Percentiles rank a stretch among this genome's conserved stretches.
Conservation (phyloP, 2,888 invertebrate genomes). For the Euspilapteryx auroguttella region DNA sequence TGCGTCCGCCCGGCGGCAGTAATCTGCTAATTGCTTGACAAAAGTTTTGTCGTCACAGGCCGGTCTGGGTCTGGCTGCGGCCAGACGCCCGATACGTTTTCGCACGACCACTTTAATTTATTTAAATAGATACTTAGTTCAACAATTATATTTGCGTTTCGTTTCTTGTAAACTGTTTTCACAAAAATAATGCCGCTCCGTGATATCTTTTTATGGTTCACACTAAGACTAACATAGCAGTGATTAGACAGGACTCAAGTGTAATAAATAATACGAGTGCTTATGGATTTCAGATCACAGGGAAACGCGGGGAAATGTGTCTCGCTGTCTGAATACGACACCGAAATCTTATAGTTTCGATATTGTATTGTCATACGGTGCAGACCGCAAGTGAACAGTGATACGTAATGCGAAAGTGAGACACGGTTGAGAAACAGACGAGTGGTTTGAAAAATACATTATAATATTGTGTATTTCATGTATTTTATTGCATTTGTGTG, state of each 20-base stretch:
- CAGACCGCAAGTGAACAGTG: slow-evolving; percentile 44
- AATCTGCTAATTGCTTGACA: slow-evolving; percentile 39
- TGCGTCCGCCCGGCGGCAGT: slow-evolving; percentile 28
- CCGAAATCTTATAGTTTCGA: slow-evolving; percentile 17
- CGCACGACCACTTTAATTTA: slow-evolving; percentile 16
- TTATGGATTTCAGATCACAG: slow-evolving; percentile 44
- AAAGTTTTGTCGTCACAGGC: slow-evolving; percentile 36
- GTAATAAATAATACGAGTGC: slow-evolving; percentile 16
- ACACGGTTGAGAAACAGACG: slow-evolving; percentile 39
- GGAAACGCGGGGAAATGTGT: slow-evolving; percentile 33
- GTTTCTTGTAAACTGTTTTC: too few relatives aligned
- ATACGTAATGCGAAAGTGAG: slow-evolving; percentile 34
- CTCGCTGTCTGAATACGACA: too few relatives aligned
- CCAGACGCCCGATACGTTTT: too few relatives aligned
- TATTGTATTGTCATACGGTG: slow-evolving; percentile 1
- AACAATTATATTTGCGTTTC: too few relatives aligned
- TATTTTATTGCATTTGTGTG: slow-evolving; percentile 17
- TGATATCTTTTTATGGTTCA: not conserved
- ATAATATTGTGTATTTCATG: too few relatives aligned
- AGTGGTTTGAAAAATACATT: slow-evolving; percentile 44
- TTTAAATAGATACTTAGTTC: slow-evolving; percentile 26
- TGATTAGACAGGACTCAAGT: too few relatives aligned
- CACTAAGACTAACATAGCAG: too few relatives aligned
- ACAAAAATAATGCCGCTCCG: too few relatives aligned
- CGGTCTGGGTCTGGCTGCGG: slow-evolving; percentile 15